These are phyloP conservation scores for Kryphioiulus occultus DNA, from an alignment of 2,888 invertebrate genomes.

Conservation along the genomic window DNA sequence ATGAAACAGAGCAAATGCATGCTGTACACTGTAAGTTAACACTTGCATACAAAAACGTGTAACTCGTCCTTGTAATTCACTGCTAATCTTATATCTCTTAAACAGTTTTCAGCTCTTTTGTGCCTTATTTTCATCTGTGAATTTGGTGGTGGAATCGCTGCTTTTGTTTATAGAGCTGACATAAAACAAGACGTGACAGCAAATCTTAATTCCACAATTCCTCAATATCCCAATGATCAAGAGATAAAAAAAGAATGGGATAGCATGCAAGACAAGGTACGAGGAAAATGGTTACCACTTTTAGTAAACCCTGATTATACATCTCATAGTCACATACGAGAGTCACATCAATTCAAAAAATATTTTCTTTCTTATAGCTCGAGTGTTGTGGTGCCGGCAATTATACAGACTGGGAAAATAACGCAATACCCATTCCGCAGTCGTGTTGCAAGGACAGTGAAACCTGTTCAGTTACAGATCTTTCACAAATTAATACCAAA, in stretches of 20 bases:
- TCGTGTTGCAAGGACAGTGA: not conserved
- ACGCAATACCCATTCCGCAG: not conserved
- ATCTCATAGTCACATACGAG: too few species aligned
- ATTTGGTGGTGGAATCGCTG: slow-evolving; percentile 47
- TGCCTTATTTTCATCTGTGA: slow-evolving; percentile 44
- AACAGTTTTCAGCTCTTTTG: slow-evolving; percentile 49
- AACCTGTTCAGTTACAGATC: not conserved
- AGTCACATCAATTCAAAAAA: too few species aligned
- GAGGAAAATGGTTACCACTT: too few species aligned
- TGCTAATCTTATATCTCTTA: slow-evolving; percentile 50
- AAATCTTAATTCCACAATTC: not conserved
- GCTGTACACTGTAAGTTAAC: slow-evolving; percentile 83
- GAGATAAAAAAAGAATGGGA: slow-evolving; percentile 8
- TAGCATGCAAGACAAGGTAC: slow-evolving; percentile 47
- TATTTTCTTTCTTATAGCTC: slow-evolving; percentile 1
- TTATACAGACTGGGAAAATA: not conserved
- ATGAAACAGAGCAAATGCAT: slow-evolving; percentile 95
- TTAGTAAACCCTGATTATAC: too few species aligned
- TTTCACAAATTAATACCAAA: not conserved
- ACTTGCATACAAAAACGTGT: not conserved
- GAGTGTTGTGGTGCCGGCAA: not conserved
- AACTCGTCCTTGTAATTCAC: not conserved
- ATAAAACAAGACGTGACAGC: not conserved
- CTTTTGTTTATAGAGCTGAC: slow-evolving; percentile 46
- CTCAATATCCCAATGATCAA: not conserved